Base-by-base conservation (phyloP, 2,113 vertebrate genomes). In the Hepsetus odoe region DNA sequence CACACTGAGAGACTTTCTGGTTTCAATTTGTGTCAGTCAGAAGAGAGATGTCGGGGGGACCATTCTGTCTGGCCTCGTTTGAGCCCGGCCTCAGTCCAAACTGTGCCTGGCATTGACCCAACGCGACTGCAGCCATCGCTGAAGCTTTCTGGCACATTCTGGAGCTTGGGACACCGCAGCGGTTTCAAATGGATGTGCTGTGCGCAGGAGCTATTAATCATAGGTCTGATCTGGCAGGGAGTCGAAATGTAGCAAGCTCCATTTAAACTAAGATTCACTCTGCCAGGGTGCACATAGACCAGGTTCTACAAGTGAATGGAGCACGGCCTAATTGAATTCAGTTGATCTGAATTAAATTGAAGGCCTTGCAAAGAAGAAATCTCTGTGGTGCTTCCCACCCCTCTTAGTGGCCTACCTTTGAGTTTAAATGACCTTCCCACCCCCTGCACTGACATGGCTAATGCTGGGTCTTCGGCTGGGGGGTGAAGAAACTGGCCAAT, bases 391-490 rank as follows among this genome's bases (percentile, higher is more conserved):
- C 42, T 72, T 78, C 66, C 53, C 67, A 72, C 33, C 59, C 92
- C 89, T 91, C 24, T 18, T 56, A 0, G 35, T 90, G 91, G 93
- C 93, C 93, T 87, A 66, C 89, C 87, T 83, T 94, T 94, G 92
- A 94, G 87, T 18, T 38, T 13, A 4, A 77, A 65, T 80, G 93
- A 94, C 94, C 95, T 93, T 66, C 51, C 72, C 67, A 92, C 89
- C 88, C 89, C 85, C 87, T 69, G 89, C 87, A 89, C 88, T 80
- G 75, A 49, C 81, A 90, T 93, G 88, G 88, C 93, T 92, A 93
- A 93, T 94, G 92, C 51, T 62, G n/a, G 44, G 76, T 59, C 93
- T 91, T 90, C 91, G 92, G 93, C 93, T 93, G 89, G 87, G 91
- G 78, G 69, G 62, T 65, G 83, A 82, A 84, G 79, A 84, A 76